Conservation (phyloP, 2,888 invertebrate genomes). For the Troides helena region DNA sequence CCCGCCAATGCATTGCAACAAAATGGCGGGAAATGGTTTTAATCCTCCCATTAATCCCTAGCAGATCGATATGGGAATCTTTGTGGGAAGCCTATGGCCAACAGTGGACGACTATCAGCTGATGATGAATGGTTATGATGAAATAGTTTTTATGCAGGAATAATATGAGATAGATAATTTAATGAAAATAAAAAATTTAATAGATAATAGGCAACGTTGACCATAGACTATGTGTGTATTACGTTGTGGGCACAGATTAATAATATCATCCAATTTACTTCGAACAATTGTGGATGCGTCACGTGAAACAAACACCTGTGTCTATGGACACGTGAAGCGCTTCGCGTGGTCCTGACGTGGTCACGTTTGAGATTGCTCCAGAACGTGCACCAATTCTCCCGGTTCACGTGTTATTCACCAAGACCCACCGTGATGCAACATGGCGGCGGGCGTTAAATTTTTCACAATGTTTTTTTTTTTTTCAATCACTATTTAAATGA, state of each 20-base stretch:
- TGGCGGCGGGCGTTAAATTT: too few species aligned
- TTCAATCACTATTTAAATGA: too few species aligned
- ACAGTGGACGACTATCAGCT: too few species aligned
- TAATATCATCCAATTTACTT: not conserved
- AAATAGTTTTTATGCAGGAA: too few species aligned
- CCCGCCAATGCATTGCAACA: too few species aligned
- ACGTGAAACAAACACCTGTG: constrained; percentile 19
- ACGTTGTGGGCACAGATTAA: not conserved
- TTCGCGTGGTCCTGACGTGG: constrained; percentile 5
- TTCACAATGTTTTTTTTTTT: too few species aligned
- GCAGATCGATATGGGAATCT: too few species aligned
- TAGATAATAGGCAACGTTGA: not conserved
- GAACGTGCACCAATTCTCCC: constrained; percentile 9
- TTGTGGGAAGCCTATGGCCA: too few species aligned
- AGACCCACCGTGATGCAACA: not conserved
- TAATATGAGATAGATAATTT: not conserved
- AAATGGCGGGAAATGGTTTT: too few species aligned
- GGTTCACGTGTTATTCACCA: constrained; percentile 8
- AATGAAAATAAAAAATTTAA: too few species aligned
- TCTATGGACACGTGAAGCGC: constrained; percentile 14
- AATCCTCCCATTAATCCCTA: too few species aligned
- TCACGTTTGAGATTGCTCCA: constrained; percentile 18
- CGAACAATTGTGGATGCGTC: constrained; percentile 6
- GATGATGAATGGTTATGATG: too few species aligned
- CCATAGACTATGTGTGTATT: not conserved